Conservation (phyloP, 2,888 invertebrate genomes). For the Apotomis betuletana region DNA sequence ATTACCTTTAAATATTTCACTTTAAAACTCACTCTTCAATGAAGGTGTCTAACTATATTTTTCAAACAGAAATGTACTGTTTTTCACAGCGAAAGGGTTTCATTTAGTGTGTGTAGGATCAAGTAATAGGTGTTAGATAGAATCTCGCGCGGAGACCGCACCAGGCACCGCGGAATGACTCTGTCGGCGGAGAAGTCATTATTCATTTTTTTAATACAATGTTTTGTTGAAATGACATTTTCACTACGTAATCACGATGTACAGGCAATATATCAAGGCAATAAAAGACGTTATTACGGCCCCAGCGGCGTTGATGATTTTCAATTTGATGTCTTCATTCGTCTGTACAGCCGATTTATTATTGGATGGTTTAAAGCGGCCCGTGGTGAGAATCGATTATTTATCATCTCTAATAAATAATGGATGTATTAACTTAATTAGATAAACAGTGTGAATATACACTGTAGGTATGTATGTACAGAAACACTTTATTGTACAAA, state of each 20-base stretch:
- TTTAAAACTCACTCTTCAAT: constrained; percentile 60
- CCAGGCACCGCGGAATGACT: constrained; percentile 76
- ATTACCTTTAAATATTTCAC: constrained; percentile 49
- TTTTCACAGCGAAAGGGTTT: constrained; percentile 48
- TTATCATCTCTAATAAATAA: constrained; percentile 33
- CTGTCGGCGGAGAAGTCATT: constrained; percentile 80
- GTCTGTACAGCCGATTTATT: constrained; percentile 49
- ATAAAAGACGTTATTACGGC: constrained; percentile 72
- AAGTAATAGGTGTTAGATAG: constrained; percentile 65
- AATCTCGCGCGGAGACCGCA: constrained; percentile 73
- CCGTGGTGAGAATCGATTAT: constrained; percentile 37
- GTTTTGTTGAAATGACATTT: constrained; percentile 83
- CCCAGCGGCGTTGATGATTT: constrained; percentile 71
- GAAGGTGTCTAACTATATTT: constrained; percentile 38
- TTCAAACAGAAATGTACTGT: constrained; percentile 49
- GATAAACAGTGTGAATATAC: constrained; percentile 7
- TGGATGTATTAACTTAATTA: constrained; percentile 38
- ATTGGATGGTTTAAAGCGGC: constrained; percentile 29
- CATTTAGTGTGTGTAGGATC: constrained; percentile 45
- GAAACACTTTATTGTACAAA: too few species aligned
- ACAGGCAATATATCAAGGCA: constrained; percentile 78
- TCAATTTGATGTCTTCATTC: constrained; percentile 79
- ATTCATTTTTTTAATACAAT: constrained; percentile 83
- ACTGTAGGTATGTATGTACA: too few species aligned
- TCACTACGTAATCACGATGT: constrained; percentile 81